Percentiles rank a stretch among this genome's conserved stretches.
Evolutionary conservation across 1,140 invertebrate genomes (phyloP).

Genomic region (Pseudomyrmex concolor): DNA sequence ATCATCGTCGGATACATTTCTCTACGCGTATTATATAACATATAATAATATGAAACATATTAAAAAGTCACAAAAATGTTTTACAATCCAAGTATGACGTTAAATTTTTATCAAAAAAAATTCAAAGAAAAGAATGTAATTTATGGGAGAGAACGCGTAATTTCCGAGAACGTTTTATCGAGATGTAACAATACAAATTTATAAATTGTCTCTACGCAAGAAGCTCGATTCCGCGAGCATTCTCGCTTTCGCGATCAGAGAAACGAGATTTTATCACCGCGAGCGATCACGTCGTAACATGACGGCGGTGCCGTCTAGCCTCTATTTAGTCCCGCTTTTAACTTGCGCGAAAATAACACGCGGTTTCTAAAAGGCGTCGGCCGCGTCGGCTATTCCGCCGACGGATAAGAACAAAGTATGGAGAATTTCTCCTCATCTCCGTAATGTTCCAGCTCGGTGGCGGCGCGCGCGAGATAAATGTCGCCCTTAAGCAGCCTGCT

Average conservation of each 20-base stretch:
- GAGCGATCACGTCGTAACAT: slow-evolving; percentile 23
- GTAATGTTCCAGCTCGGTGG: slow-evolving; percentile 56
- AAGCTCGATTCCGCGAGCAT: not conserved
- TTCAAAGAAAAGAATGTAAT: not conserved
- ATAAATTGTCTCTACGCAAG: not conserved
- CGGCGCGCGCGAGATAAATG: slow-evolving; percentile 74
- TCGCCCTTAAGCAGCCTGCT: slow-evolving; percentile 68
- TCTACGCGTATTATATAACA: not conserved
- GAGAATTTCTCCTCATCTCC: slow-evolving; percentile 71
- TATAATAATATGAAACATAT: too few relatives aligned
- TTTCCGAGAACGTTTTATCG: not conserved
- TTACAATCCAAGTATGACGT: not conserved
- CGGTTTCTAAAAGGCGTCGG: slow-evolving; percentile 44
- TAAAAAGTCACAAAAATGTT: not conserved
- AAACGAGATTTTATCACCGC: slow-evolving; percentile 18
- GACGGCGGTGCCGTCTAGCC: not conserved
- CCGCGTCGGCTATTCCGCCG: slow-evolving; percentile 20
- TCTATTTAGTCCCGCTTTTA: slow-evolving; percentile 52
- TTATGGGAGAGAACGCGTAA: not conserved
- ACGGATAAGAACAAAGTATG: slow-evolving; percentile 72
- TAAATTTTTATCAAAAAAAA: not conserved
- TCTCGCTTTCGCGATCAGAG: slow-evolving; percentile 9
- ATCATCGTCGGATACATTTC: not conserved
- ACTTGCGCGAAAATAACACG: slow-evolving; percentile 52
- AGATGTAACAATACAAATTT: not conserved